Evolutionary conservation across 2,797 vertebrate genomes (phyloP).

Genomic region (Phyllotis vaccarum): DNA sequence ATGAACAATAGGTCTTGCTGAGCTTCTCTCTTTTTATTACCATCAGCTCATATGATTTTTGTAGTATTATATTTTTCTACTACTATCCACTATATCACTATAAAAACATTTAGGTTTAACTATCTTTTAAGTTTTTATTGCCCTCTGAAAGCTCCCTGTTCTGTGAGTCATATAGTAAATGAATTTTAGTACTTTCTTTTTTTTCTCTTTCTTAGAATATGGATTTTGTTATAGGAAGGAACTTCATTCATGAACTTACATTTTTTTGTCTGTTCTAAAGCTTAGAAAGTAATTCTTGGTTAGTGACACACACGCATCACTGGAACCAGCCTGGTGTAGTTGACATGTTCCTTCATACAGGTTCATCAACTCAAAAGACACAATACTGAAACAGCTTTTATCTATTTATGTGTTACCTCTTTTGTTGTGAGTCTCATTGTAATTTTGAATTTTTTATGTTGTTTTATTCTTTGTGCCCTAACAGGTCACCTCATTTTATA

Average conservation of each 20-base stretch:
- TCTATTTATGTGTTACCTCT: not conserved
- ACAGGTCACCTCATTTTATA: conserved; percentile 5
- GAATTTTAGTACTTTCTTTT: not conserved
- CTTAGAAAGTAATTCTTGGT: conserved; percentile 1
- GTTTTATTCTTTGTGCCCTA: not conserved
- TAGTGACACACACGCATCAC: not conserved
- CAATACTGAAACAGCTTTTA: not conserved
- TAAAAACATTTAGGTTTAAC: not conserved
- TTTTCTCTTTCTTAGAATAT: not conserved
- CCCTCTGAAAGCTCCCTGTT: not conserved
- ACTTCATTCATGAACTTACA: not conserved
- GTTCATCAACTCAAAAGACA: not conserved
- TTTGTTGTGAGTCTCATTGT: not conserved
- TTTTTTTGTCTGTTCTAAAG: not conserved
- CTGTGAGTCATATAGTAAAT: not conserved
- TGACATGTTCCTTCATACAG: not conserved
- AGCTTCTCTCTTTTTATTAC: not conserved
- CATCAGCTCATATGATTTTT: not conserved
- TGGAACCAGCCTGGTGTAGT: not conserved
- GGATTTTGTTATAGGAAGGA: not conserved
- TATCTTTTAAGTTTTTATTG: not conserved
- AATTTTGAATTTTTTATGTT: not conserved
- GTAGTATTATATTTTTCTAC: not conserved
- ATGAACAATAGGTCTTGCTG: not conserved
- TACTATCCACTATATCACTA: not conserved